Evolutionary conservation across 2,888 invertebrate species (phyloP), one percentile per base, ranked within the genome.

Genomic region (Uropetala carovei): DNA sequence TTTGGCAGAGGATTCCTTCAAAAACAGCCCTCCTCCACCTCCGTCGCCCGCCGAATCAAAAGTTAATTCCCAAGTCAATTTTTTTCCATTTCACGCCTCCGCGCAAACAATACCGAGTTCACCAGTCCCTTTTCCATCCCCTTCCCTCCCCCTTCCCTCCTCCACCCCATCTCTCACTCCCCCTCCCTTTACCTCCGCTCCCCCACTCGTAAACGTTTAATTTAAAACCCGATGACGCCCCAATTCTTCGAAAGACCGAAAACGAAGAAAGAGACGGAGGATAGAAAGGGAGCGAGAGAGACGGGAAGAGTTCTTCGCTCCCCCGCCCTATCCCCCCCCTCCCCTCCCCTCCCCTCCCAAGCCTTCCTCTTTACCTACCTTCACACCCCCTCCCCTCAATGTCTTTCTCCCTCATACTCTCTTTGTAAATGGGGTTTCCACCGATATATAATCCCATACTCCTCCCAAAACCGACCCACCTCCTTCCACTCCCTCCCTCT

Each of bases 161-260:
- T 13, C 10, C 30, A 14, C 16, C 82, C 43, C 82, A 0, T 27
- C 27, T 9, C 7, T 58, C 58, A 10, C 22, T n/a, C 10, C 58
- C 58, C 57, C 58, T 85, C 58, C 27, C 57, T 22, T n/a, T n/a
- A 43, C 11, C 57, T 14, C 13, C 58, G 57, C 57, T 14, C 18
- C 85, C 22, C 57, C 59, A 60, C 60, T 57, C 58, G 22, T 56
- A 86, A 14, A 30, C 86, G 86, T 64, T 86, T 86, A 60, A 64
- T 64, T 60, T 86, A 86, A 86, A 86, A 86, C 86, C 30, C 30
- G 86, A 27, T 60, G 86, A 86, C 60, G 86, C 59, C 86, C 86
- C 60, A 86, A 60, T 86, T 86, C 86, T 86, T 86, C 22, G 86
- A 11, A 11, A 60, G 86, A 14, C 85, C 58, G 59, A 85, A 86